Evolutionary conservation across 2,888 invertebrate genomes (phyloP).

Genomic region (Pseudococcus longispinus): DNA sequence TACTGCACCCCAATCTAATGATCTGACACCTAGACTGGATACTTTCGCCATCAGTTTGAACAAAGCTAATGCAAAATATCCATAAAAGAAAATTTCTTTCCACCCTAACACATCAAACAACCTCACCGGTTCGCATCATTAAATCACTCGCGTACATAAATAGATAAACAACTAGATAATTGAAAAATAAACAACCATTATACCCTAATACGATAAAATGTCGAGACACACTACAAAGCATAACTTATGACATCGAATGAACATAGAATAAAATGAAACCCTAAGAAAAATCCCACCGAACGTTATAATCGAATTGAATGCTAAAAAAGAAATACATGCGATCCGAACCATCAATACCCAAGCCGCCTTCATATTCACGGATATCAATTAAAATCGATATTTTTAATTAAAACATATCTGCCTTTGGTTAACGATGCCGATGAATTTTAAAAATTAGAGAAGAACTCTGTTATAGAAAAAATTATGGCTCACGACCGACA

Average conservation of each 20-base stretch:
- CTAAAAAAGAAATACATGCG: not conserved
- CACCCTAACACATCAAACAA: too few relatives aligned
- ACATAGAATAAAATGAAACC: not conserved
- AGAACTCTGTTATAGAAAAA: slow-evolving; percentile 17
- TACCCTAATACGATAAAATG: not conserved
- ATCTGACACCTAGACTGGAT: too few relatives aligned
- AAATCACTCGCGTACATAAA: not conserved
- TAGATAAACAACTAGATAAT: not conserved
- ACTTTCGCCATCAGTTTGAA: too few relatives aligned
- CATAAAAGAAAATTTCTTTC: too few relatives aligned
- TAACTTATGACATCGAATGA: not conserved
- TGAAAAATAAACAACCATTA: not conserved
- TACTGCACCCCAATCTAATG: too few relatives aligned
- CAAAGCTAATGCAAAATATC: too few relatives aligned
- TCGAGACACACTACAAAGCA: not conserved
- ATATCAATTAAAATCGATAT: slow-evolving; percentile 45
- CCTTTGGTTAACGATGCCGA: slow-evolving; percentile 21
- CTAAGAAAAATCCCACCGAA: not conserved
- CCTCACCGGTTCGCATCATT: too few relatives aligned
- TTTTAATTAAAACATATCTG: slow-evolving; percentile 42
- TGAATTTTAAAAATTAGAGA: slow-evolving; percentile 41
- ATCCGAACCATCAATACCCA: not conserved
- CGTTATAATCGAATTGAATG: not conserved
- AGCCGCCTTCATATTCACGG: slow-evolving; percentile 8
- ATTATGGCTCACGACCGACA: slow-evolving; percentile 25